These are phyloP conservation scores for Lutraria rhynchaena DNA, from an alignment of 1,140 invertebrate species.

Conservation along the genomic window DNA sequence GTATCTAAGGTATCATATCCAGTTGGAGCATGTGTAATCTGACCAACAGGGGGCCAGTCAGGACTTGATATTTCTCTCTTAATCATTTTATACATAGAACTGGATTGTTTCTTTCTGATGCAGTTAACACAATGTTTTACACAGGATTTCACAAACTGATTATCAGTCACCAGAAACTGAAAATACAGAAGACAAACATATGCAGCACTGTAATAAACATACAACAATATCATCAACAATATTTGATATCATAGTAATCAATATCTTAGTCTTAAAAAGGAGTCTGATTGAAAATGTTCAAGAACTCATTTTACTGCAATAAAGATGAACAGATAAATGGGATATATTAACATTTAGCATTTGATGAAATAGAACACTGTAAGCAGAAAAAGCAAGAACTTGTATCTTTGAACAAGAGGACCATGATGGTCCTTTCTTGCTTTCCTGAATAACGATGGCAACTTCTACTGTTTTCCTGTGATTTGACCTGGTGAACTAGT, in stretches of 20 bases:
- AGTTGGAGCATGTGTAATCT: conserved; percentile 61
- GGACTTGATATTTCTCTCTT: conserved; percentile 63
- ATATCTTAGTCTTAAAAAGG: background rate
- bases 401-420: no score
- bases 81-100: conserved; percentile 64
- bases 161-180: conserved; percentile 72
- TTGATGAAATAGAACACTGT: no score
- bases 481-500: no score
- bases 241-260: background rate
- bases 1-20: background rate
- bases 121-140: conserved; percentile 55
- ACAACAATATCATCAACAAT: background rate
- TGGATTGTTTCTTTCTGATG: conserved; percentile 45
- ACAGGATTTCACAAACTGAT: conserved; percentile 60
- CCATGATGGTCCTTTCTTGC: no score
- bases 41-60: conserved; percentile 74
- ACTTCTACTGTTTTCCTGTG: no score
- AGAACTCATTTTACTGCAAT: no score
- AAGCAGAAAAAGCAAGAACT: no score
- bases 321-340: no score
- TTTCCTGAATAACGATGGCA: no score
- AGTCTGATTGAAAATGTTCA: no score
- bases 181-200: conserved; percentile 32
- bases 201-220: no score
- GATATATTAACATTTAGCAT: no score